A percentile compares a stretch with the other conserved stretches of the same genome.
phyloP scores from a whole-genome alignment of 1,140 invertebrate genomes.

The Euglossa dilemma region DNA sequence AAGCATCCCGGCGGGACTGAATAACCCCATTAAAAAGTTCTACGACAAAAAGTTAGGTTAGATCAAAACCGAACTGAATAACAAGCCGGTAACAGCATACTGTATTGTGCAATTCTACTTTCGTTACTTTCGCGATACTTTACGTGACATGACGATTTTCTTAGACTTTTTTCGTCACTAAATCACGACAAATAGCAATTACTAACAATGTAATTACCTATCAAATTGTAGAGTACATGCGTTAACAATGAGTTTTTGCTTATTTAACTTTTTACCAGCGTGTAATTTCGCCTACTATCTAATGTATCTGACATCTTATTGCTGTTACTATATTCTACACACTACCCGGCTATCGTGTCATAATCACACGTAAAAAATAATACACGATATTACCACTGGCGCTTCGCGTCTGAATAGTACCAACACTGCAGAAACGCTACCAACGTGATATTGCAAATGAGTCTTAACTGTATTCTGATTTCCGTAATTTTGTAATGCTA shows the following conservation, averaged over 20 bases:
- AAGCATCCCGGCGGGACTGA: conserved; percentile 16
- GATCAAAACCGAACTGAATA: background rate
- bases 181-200: background rate
- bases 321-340: conserved; percentile 17
- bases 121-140: background rate
- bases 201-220: conserved; percentile 34
- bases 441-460: background rate
- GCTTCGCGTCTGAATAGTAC: conserved; percentile 10
- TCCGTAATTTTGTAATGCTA: background rate
- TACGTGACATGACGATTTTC: background rate
- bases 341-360: conserved; percentile 38
- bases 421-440: background rate
- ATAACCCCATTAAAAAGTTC: conserved; percentile 31
- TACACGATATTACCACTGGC: conserved; percentile 8
- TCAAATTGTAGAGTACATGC: conserved; percentile 6
- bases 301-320: conserved; percentile 37
- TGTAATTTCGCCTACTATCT: background rate
- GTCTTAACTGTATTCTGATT: background rate
- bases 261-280: conserved; percentile 24
- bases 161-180: background rate
- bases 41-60: conserved; percentile 40
- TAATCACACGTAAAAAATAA: conserved; percentile 44
- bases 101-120: background rate
- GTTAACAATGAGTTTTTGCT: background rate
- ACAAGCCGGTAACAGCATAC: conserved; percentile 29